Percentiles rank a stretch among this genome's conserved stretches.
These are phyloP conservation scores for Micrasema longulum DNA, from an alignment of 1,140 invertebrate genomes.

Conservation along the genomic window DNA sequence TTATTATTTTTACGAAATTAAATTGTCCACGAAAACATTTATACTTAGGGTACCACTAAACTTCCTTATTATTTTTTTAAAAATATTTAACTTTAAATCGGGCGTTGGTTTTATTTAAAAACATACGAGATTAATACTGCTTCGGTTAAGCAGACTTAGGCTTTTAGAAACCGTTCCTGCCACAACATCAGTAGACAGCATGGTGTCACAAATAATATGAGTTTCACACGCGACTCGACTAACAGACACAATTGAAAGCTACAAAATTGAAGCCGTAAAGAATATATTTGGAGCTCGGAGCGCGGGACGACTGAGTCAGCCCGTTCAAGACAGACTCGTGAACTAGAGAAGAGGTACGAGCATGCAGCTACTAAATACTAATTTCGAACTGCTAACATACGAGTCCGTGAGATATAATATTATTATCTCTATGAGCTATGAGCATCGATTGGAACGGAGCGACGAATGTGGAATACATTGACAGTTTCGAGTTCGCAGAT, in stretches of 20 bases:
- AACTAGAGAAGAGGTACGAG: too few species aligned
- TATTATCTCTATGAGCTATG: not conserved
- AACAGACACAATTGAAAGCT: conserved; percentile 1
- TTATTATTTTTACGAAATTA: too few species aligned
- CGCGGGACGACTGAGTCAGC: not conserved
- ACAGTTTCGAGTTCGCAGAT: not conserved
- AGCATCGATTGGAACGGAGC: too few species aligned
- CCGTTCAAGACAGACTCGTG: too few species aligned
- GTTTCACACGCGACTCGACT: conserved; percentile 13
- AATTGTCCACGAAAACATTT: too few species aligned
- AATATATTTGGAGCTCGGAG: not conserved
- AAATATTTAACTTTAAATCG: too few species aligned
- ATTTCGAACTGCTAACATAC: too few species aligned
- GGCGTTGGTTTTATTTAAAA: too few species aligned
- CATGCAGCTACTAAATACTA: too few species aligned
- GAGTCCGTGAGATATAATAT: too few species aligned
- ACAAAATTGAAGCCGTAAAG: not conserved
- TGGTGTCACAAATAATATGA: conserved; percentile 4
- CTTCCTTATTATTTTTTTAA: too few species aligned
- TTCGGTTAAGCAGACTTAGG: conserved; percentile 28
- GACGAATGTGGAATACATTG: conserved; percentile 9
- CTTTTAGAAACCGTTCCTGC: conserved; percentile 30
- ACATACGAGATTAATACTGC: conserved; percentile 39
- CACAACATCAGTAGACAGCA: conserved; percentile 37
- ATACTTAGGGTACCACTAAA: too few species aligned